Percentiles rank a stretch among this genome's conserved stretches.
phyloP scores from a whole-genome alignment of 2,888 invertebrate species.

The Chromoteleia sp. region DNA sequence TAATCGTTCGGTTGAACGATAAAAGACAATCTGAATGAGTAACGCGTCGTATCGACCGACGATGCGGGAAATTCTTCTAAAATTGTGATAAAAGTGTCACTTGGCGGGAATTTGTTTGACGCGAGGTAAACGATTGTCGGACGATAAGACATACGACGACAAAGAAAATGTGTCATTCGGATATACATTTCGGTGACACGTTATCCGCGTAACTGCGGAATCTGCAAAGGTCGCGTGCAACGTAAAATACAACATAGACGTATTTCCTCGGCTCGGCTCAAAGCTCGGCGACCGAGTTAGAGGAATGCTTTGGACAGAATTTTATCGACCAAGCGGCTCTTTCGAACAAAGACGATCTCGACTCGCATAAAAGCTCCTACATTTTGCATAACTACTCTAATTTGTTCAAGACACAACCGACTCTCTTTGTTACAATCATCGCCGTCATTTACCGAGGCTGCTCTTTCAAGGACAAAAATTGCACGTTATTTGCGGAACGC shows the following conservation, averaged over 20 bases:
- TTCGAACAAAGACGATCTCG: conserved; percentile 53
- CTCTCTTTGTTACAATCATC: conserved; percentile 46
- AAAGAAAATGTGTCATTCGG: conserved; percentile 28
- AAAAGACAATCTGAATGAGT: too few relatives aligned
- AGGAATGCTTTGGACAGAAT: conserved; percentile 51
- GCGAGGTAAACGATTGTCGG: neutral
- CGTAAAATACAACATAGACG: conserved; percentile 2
- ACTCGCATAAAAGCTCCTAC: conserved; percentile 53
- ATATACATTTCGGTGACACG: conserved; percentile 18
- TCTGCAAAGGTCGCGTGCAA: conserved; percentile 32
- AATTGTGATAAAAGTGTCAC: too few relatives aligned
- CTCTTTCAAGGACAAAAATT: conserved; percentile 37
- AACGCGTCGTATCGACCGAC: too few relatives aligned
- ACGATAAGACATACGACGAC: conserved; percentile 12
- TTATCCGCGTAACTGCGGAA: conserved; percentile 7
- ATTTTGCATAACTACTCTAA: conserved; percentile 63
- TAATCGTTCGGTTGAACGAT: too few relatives aligned
- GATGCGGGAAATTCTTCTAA: too few relatives aligned
- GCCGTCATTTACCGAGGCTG: conserved; percentile 40
- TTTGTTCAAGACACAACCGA: conserved; percentile 44
- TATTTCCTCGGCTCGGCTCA: neutral
- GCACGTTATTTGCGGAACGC: conserved; percentile 37
- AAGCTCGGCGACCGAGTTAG: conserved; percentile 49
- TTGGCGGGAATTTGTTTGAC: conserved; percentile 6
- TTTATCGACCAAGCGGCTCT: conserved; percentile 48